Base-by-base conservation (phyloP, 1,140 invertebrate species). In the Octopus sinensis region DNA sequence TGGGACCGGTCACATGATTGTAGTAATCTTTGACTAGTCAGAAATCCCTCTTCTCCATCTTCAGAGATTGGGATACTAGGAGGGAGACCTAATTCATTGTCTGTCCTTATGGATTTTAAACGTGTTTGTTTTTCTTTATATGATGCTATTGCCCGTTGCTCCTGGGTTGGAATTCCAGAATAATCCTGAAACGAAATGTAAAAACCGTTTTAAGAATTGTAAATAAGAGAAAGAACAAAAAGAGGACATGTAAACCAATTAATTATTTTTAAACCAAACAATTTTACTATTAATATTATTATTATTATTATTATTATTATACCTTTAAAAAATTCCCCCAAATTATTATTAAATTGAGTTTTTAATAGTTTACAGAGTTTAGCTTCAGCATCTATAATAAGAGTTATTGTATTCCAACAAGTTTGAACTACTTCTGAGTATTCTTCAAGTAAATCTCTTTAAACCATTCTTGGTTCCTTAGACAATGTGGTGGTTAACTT, bases 1-100 rank as follows among this genome's bases (percentile, higher is more conserved):
- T 92, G 93, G 30, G 68, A 73, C 17, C 68, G 68, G 56, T 93
- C 93, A 80, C 79, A 81, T 92, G 91, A 89, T 93, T 93, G 81
- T 92, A 94, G 93, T 82, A 94, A 90, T 84, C 92, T 91, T 82
- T 92, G 92, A 82, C 93, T 92, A 84, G 92, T 91, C 79, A 91
- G 91, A 85, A 93, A 94, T 54, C 92, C 91, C 84, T 94, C 94
- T 88, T 94, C 94, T 78, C 94, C 94, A 89, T 94, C 94, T 54
- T 85, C 83, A 53, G 94, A 94, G 86, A 94, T 91, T 81, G 93
- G 91, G 84, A 94, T 93, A 84, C 92, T 92, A 81, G 93, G 93
- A 81, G 94, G 94, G 84, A 94, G 90, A 86, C 93, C 93, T 86
- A 94, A 90, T 83, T 92, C 92, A 83, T 93, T 91, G 88, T 94